These are phyloP conservation scores for Pteropus alecto DNA, from an alignment of 2,113 vertebrate species.

Conservation along the genomic window DNA sequence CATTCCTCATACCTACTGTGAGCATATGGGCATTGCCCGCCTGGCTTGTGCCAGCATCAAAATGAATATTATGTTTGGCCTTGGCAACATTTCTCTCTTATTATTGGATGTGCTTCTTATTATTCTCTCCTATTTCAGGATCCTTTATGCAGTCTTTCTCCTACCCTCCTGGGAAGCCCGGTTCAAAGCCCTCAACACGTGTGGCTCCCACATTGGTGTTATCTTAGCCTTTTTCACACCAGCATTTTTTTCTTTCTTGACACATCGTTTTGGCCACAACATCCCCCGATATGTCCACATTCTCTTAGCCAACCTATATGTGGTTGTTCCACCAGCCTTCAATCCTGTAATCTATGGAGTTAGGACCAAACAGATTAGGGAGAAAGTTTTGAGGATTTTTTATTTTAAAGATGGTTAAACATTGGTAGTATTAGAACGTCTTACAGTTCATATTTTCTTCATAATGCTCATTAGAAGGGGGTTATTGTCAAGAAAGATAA, in stretches of 20 bases:
- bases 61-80: slow-evolving; percentile 1
- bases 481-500: neutral
- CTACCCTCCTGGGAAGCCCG: slow-evolving; percentile 13
- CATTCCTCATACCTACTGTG: slow-evolving; percentile 55
- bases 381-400: neutral
- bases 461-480: neutral
- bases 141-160: slow-evolving; percentile 23
- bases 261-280: neutral
- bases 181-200: slow-evolving; percentile 39
- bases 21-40: slow-evolving; percentile 41
- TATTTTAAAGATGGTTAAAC: neutral
- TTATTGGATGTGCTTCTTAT: slow-evolving; percentile 20
- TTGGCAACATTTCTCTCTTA: neutral
- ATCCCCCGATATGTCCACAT: slow-evolving; percentile 47
- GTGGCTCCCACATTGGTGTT: slow-evolving; percentile 42
- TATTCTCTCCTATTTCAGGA: slow-evolving; percentile 9
- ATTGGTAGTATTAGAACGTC: neutral
- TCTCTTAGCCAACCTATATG: slow-evolving; percentile 60
- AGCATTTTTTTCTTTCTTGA: neutral
- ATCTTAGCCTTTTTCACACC: neutral
- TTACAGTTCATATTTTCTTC: neutral
- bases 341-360: slow-evolving; percentile 71
- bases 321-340: slow-evolving; percentile 48
- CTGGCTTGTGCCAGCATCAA: slow-evolving; percentile 25
- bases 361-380: slow-evolving; percentile 35